Percentiles rank a stretch among this genome's conserved stretches.
Conservation (phyloP, 2,797 vertebrate genomes). For the Tenualosa ilisha region DNA sequence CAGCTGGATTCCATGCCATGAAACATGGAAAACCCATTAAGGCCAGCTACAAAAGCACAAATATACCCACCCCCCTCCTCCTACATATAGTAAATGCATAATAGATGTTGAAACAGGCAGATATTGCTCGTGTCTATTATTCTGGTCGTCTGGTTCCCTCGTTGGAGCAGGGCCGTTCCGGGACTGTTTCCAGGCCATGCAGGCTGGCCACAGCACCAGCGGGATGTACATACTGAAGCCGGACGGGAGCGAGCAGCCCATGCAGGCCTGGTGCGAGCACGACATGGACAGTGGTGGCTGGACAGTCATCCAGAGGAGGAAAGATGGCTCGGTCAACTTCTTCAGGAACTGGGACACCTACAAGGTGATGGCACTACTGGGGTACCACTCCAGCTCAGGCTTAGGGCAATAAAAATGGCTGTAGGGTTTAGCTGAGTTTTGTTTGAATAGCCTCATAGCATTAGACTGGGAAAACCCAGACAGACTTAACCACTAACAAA, state of each 20-base stretch:
- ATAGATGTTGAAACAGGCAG: constrained; percentile 24
- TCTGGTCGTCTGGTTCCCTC: constrained; percentile 48
- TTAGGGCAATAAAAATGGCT: not conserved
- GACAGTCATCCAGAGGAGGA: constrained; percentile 93
- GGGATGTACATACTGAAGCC: constrained; percentile 93
- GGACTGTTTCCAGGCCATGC: constrained; percentile 90
- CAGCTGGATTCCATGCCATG: not conserved
- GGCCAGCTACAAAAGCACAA: not conserved
- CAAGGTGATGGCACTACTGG: constrained; percentile 78
- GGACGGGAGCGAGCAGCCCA: constrained; percentile 77
- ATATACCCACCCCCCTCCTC: not conserved
- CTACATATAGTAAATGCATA: not conserved
- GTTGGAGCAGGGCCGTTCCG: constrained; percentile 84
- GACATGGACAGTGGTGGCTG: constrained; percentile 93
- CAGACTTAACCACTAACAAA: too few relatives aligned
- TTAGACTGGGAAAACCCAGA: too few relatives aligned
- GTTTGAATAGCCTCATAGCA: too few relatives aligned
- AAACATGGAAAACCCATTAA: constrained; percentile 23
- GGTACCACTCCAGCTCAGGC: not conserved
- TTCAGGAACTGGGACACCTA: constrained; percentile 98
- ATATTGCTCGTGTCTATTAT: constrained; percentile 13
- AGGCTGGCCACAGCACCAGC: constrained; percentile 85
- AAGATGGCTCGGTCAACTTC: constrained; percentile 94
- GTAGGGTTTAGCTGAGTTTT: too few relatives aligned
- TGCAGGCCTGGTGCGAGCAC: constrained; percentile 96